Percentiles rank a stretch among this genome's conserved stretches.
Conservation (phyloP, 2,888 invertebrate species). For the Molanna angustata region DNA sequence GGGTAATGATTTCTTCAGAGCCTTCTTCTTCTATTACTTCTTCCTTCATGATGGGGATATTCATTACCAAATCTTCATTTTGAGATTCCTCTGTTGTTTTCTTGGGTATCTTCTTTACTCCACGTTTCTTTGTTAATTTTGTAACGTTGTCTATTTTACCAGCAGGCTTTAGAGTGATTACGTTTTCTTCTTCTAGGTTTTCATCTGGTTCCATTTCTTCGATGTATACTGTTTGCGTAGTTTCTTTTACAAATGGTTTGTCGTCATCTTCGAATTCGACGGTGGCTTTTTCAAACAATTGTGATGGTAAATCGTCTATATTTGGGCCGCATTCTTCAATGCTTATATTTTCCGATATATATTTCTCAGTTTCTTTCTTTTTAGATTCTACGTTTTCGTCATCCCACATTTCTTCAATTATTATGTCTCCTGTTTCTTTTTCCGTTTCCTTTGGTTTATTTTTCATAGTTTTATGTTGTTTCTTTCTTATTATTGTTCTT, state of each 20-base stretch:
- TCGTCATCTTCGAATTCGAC: constrained; percentile 37
- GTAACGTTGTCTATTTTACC: constrained; percentile 19
- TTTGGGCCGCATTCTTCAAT: constrained; percentile 45
- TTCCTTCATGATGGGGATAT: constrained; percentile 36
- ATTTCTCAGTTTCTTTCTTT: constrained; percentile 20
- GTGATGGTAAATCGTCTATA: constrained; percentile 36
- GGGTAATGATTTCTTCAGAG: too few species aligned
- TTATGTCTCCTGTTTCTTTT: constrained; percentile 45
- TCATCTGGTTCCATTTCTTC: constrained; percentile 23
- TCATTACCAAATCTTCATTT: background rate
- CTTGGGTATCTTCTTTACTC: background rate
- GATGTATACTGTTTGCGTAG: constrained; percentile 36
- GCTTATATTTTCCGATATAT: constrained; percentile 40
- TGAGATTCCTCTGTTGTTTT: background rate
- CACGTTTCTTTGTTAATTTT: constrained; percentile 2
- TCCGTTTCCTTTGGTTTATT: constrained; percentile 26
- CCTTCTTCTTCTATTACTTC: constrained; percentile 9
- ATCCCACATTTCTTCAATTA: constrained; percentile 53
- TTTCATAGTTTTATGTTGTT: constrained; percentile 38
- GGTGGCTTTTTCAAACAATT: constrained; percentile 41
- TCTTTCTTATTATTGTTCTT: constrained; percentile 53
- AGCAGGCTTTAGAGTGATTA: constrained; percentile 31
- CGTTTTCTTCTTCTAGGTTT: constrained; percentile 32
- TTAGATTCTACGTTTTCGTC: constrained; percentile 40
- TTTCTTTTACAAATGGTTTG: constrained; percentile 34